Percentiles rank a stretch among this genome's conserved stretches.
phyloP scores from a whole-genome alignment of 64 coral and sea anemone species.

The Montipora cactus region DNA sequence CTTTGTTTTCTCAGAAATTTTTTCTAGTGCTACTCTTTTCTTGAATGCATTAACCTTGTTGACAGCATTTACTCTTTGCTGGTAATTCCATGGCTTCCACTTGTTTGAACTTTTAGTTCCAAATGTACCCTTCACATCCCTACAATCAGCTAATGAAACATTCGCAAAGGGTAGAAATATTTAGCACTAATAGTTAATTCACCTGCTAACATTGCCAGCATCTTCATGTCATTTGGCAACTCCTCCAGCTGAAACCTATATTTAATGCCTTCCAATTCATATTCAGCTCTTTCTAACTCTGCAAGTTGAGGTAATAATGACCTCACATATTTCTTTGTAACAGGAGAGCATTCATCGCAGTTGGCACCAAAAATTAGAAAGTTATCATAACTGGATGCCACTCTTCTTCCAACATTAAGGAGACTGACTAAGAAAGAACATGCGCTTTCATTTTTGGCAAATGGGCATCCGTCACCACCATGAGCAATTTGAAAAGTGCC shows the following conservation, averaged over 20 bases:
- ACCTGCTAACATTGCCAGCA: conserved; percentile 39
- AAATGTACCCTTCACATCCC: conserved; percentile 27
- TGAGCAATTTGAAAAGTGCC: conserved; percentile 84
- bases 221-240: conserved; percentile 27
- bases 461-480: conserved; percentile 85
- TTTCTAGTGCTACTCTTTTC: conserved; percentile 16
- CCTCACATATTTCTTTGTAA: conserved; percentile 77
- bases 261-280: neutral
- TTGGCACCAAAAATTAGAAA: conserved; percentile 86
- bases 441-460: conserved; percentile 79
- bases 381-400: conserved; percentile 77
- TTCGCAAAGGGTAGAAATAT: conserved; percentile 41
- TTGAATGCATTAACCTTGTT: conserved; percentile 9
- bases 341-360: conserved; percentile 77
- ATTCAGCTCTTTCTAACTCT: neutral
- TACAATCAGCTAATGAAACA: neutral
- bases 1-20: no score
- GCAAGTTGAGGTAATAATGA: neutral
- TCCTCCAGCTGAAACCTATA: neutral
- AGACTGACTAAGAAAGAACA: conserved; percentile 87
- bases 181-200: conserved; percentile 11
- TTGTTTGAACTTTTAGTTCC: conserved; percentile 2
- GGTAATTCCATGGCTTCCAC: conserved; percentile 39
- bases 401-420: conserved; percentile 76
- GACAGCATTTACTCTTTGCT: neutral